Base-by-base conservation (phyloP, 2,888 invertebrate genomes). In the Chrysodeixis includens region DNA sequence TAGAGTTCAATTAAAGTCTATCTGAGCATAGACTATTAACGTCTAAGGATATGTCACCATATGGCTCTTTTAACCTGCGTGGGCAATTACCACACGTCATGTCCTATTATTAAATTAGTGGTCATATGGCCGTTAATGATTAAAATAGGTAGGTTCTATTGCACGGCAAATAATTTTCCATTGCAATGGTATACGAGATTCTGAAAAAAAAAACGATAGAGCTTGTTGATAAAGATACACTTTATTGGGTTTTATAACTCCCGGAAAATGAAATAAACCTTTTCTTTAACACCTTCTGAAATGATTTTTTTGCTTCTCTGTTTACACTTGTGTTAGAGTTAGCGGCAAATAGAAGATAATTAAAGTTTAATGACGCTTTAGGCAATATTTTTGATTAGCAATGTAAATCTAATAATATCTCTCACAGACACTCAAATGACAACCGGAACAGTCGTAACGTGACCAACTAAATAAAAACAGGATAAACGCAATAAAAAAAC, bases 21-120 rank as follows among this genome's bases (percentile, higher is more conserved):
- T 65, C 56, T 62, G 49, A 61, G 56, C n/a, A n/a, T n/a, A n/a
- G n/a, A n/a, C n/a, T n/a, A n/a, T 26, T 26, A 6, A 4, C 26
- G 6, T 6, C 26, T 26, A 26, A 4, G 26, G 32, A 56, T 74
- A 62, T 30, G 49, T 61, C 52, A 62, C 14, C 8, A 20, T 16
- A 26, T 65, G 55, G 66, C 51, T 40, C 40, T 73, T 69, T 66
- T 74, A 66, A 74, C 52, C 70, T n/a, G 62, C 75, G 70, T 73
- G 75, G 66, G 73, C 70, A 70, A 56, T 57, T 44, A 10, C 49
- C 56, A 62, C 2, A 4, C 1, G 14, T n/a, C 5, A 14, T 56
- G 53, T 52, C 66, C 56, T 18, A 30, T 61, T 62, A 16, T 35
- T 51, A 49, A 9, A 62, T 59, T 26, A 62, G 46, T 58, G 52